These are phyloP conservation scores for Abrostola triplasia DNA, from an alignment of 2,888 invertebrate species.

Conservation along the genomic window DNA sequence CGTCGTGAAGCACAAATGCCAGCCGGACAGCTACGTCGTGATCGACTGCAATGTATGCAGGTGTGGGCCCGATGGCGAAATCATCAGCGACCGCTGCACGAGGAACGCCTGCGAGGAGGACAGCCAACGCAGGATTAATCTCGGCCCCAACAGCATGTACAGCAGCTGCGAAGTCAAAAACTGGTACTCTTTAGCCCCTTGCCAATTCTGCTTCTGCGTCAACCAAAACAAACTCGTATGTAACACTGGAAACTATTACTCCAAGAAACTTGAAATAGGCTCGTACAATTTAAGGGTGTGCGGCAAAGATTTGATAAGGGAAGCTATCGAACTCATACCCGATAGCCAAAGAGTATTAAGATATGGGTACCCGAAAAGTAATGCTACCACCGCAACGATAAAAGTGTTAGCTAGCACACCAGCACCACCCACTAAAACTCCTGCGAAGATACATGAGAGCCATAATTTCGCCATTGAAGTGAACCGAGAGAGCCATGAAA, in stretches of 20 bases:
- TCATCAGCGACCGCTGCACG: slow-evolving; percentile 70
- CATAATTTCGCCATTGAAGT: slow-evolving; percentile 4
- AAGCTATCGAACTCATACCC: slow-evolving; percentile 64
- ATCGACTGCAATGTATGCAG: slow-evolving; percentile 76
- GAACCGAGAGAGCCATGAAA: slow-evolving; percentile 1
- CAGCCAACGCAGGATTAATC: slow-evolving; percentile 34
- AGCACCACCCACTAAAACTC: slow-evolving; percentile 3
- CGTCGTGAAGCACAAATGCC: slow-evolving; percentile 55
- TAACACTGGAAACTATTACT: slow-evolving; percentile 61
- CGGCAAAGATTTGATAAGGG: slow-evolving; percentile 64
- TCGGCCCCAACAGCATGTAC: slow-evolving; percentile 47
- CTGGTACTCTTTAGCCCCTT: slow-evolving; percentile 77
- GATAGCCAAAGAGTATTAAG: slow-evolving; percentile 43
- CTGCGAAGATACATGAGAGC: not conserved
- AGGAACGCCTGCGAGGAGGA: slow-evolving; percentile 65
- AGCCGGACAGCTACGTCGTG: slow-evolving; percentile 64
- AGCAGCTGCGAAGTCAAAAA: slow-evolving; percentile 67
- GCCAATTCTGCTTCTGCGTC: slow-evolving; percentile 77
- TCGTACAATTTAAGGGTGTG: slow-evolving; percentile 69
- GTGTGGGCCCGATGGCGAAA: slow-evolving; percentile 65
- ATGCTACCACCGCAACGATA: not conserved
- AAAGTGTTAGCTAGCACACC: not conserved
- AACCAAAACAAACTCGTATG: slow-evolving; percentile 73
- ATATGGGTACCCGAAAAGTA: not conserved
- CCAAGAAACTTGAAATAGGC: slow-evolving; percentile 61